phyloP scores from a whole-genome alignment of 2,888 invertebrate genomes.

The Amorpha juglandis region DNA sequence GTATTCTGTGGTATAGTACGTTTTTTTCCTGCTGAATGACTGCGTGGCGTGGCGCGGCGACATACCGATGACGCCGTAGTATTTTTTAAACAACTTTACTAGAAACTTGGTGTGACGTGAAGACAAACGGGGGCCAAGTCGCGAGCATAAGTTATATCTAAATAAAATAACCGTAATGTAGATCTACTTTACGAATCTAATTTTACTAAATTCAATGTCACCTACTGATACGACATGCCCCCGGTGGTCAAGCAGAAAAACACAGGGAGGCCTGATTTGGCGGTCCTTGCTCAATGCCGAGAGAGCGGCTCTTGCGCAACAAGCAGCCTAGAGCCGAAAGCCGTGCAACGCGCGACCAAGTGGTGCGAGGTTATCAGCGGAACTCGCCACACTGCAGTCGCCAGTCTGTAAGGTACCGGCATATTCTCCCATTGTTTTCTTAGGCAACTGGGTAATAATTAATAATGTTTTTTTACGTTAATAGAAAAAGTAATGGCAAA shows the following conservation, averaged over 20 bases:
- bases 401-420: no score
- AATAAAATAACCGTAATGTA: not conserved
- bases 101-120: no score
- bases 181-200: not conserved
- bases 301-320: slow-evolving; percentile 73
- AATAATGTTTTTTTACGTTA: not conserved
- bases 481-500: not conserved
- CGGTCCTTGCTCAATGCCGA: slow-evolving; percentile 77
- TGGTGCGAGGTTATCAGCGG: slow-evolving; percentile 78
- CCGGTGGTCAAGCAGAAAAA: slow-evolving; percentile 37
- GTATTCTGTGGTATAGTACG: no score
- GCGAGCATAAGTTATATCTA: no score
- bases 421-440: slow-evolving; percentile 17
- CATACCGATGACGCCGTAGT: no score
- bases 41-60: no score
- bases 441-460: not conserved
- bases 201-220: slow-evolving; percentile 24
- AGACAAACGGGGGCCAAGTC: no score
- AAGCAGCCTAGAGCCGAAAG: slow-evolving; percentile 33
- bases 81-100: no score
- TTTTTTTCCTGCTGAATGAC: no score
- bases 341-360: slow-evolving; percentile 51
- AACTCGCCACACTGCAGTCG: slow-evolving; percentile 53
- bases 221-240: slow-evolving; percentile 18
- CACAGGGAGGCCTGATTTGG: slow-evolving; percentile 41